Base-by-base conservation (phyloP, 2,888 invertebrate genomes). In the Watsonalla cultraria region DNA sequence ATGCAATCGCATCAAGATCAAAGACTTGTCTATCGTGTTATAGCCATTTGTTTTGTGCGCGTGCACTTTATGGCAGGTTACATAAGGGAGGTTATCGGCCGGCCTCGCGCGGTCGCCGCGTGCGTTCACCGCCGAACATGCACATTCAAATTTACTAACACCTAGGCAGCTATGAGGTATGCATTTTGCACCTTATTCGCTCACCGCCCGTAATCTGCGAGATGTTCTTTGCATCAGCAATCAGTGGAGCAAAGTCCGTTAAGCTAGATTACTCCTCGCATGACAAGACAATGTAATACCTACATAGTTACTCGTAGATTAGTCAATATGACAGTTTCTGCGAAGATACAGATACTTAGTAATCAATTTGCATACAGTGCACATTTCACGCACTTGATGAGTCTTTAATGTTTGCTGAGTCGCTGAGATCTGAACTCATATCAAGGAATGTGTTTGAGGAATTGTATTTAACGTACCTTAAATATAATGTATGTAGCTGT, bases 21-120 rank as follows among this genome's bases (percentile, higher is more conserved):
- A 80, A 80, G 73, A 75, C 75, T 74, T 70, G 60, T 66, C 60
- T 62, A 62, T 64, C 71, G 62, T 70, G 73, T 66, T 70, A 70
- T 68, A 68, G 64, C 68, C 70, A 72, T 80, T 80, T 80, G 73
- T 74, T 66, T 71, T 69, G 66, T 72, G 75, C 74, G 73, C 62
- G 58, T 68, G 68, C 66, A 72, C 35, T 71, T 71, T 71, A 72
- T 67, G 71, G 70, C 63, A 55, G 61, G 67, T 80, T 80, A 77
- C 76, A 85, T 88, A 88, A 87, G 80, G 75, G 69, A 82, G 89
- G 87, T 89, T 84, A 87, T 81, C 83, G 88, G 76, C 87, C 88
- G 88, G 80, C 89, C 90, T 87, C 86, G 86, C 58, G 42, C 42
- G 42, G 11, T 11, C 8, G 42, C 42, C 60, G 72, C 76, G 80